These are phyloP conservation scores for Falcunculus frontatus DNA, from an alignment of 2,113 vertebrate species.

Conservation along the genomic window DNA sequence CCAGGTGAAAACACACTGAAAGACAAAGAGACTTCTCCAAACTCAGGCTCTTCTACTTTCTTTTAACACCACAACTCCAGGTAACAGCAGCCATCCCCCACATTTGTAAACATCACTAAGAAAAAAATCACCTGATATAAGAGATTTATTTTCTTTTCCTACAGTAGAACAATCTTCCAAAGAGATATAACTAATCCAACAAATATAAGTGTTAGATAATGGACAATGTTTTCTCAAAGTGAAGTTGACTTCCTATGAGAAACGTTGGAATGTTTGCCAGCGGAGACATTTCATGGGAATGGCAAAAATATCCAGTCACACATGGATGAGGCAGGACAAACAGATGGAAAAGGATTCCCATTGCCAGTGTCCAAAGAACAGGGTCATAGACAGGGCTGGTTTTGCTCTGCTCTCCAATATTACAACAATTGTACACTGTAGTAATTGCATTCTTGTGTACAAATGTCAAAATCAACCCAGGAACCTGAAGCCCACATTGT, in stretches of 20 bases:
- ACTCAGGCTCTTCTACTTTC: background rate
- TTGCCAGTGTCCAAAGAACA: background rate
- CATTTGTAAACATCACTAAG: background rate
- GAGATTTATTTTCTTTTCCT: background rate
- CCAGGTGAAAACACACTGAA: background rate
- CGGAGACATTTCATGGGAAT: background rate
- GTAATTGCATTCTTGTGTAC: background rate
- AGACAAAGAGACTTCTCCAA: background rate
- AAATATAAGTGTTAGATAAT: background rate
- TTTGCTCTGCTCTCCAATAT: background rate
- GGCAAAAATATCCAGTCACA: background rate
- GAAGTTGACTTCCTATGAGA: background rate
- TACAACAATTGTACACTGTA: background rate
- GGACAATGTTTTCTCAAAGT: background rate
- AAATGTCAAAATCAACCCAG: background rate
- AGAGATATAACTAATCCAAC: background rate
- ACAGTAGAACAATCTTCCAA: background rate
- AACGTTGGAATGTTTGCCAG: background rate
- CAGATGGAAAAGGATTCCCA: background rate
- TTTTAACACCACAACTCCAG: background rate
- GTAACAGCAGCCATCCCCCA: background rate
- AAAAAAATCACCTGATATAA: accelerated
- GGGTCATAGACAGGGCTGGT: accelerated
- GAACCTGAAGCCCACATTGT: background rate
- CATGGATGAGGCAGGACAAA: background rate